A percentile compares a stretch with the other conserved stretches of the same genome.
Conservation (phyloP, 2,888 invertebrate genomes). For the Hypsopygia costalis region DNA sequence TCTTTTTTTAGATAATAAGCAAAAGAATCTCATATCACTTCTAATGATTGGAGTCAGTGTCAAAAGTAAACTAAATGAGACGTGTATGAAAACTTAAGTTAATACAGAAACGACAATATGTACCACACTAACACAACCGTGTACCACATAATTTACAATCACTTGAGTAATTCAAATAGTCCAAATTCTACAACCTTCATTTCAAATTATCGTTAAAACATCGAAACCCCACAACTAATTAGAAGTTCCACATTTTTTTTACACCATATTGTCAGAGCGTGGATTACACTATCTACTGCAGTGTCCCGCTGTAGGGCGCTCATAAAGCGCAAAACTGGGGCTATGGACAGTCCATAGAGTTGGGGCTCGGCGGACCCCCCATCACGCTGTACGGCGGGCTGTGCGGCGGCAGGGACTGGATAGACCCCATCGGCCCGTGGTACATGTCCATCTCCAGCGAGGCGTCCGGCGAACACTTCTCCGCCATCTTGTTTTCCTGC, state of each 20-base stretch:
- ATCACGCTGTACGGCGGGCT: slow-evolving; percentile 86
- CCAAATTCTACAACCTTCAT: background rate
- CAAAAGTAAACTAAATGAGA: no score
- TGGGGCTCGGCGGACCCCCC: slow-evolving; percentile 84
- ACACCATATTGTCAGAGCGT: slow-evolving; percentile 2
- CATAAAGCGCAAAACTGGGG: slow-evolving; percentile 65
- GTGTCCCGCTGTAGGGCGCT: slow-evolving; percentile 46
- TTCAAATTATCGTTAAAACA: background rate
- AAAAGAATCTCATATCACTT: no score
- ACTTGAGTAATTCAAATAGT: slow-evolving; percentile 1
- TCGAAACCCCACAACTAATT: background rate
- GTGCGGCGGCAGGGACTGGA: slow-evolving; percentile 84
- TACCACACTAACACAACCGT: slow-evolving; percentile 5
- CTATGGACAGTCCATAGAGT: slow-evolving; percentile 88
- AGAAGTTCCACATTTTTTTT: slow-evolving; percentile 9
- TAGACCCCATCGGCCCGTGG: slow-evolving; percentile 83
- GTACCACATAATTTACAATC: slow-evolving; percentile 2
- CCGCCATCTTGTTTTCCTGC: slow-evolving; percentile 87
- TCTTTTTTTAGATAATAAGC: no score
- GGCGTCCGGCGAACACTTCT: slow-evolving; percentile 84
- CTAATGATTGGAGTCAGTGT: no score
- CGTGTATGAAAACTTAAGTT: no score
- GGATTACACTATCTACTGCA: slow-evolving; percentile 19
- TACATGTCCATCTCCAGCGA: slow-evolving; percentile 84
- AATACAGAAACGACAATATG: no score